phyloP scores from a whole-genome alignment of 2,113 vertebrate species.

The Benitochromis conjunctus region DNA sequence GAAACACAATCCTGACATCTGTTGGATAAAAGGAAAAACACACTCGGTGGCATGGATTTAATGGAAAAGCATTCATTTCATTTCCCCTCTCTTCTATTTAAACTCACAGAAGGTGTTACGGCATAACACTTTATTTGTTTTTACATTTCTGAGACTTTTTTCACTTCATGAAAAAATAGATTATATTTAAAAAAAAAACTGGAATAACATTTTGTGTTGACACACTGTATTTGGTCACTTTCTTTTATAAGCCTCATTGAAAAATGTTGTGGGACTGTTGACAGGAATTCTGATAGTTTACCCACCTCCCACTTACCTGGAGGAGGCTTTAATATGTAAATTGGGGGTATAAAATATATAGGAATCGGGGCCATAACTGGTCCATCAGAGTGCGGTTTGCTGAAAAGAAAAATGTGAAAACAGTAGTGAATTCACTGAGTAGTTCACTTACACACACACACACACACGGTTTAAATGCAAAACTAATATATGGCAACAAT shows the following conservation, averaged over 20 bases:
- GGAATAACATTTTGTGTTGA: no score
- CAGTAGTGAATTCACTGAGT: no score
- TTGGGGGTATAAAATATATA: background rate
- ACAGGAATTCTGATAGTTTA: background rate
- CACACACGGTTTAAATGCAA: no score
- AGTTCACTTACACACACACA: no score
- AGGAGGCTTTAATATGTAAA: background rate
- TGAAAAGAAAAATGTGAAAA: no score
- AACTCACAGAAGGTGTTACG: background rate
- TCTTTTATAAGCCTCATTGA: background rate
- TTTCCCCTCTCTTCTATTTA: rapidly evolving
- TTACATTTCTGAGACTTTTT: background rate
- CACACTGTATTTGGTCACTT: no score
- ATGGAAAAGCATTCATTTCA: background rate
- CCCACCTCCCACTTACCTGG: no score
- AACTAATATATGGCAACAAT: no score
- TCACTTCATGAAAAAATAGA: background rate
- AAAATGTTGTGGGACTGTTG: background rate
- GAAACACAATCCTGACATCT: conserved; percentile 46
- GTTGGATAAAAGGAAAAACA: background rate
- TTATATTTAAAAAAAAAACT: no score
- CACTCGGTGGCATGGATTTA: background rate
- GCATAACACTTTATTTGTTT: background rate
- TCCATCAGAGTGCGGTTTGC: background rate
- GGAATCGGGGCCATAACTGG: no score